phyloP scores from a whole-genome alignment of 1,140 invertebrate genomes.

The Drosophila novamexicana region DNA sequence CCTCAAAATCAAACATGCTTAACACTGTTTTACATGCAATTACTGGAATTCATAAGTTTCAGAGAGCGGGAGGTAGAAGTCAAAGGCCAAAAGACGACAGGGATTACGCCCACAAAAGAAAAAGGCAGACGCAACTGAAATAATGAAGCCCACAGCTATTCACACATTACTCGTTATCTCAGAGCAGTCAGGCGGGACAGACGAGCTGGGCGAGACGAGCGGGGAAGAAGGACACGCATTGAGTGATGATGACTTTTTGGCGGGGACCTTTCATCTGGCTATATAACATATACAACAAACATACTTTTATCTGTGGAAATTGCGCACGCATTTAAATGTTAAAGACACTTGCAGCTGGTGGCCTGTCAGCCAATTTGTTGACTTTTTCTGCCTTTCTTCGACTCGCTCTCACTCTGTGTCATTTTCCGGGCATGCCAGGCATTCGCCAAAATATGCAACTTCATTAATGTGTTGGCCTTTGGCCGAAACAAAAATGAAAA shows the following conservation, averaged over 20 bases:
- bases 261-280: conserved; percentile 1
- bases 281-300: neutral
- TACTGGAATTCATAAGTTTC: conserved; percentile 7
- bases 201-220: neutral
- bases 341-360: conserved; percentile 6
- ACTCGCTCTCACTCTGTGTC: neutral
- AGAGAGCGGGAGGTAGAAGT: neutral
- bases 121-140: conserved; percentile 2
- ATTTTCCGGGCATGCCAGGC: neutral
- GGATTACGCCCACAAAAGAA: conserved; percentile 6
- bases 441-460: conserved; percentile 57
- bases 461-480: conserved; percentile 53
- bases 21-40: conserved; percentile 1
- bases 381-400: neutral
- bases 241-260: conserved; percentile 43
- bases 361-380: conserved; percentile 23
- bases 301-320: conserved; percentile 19
- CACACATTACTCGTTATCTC: conserved; percentile 22
- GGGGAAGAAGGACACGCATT: conserved; percentile 11
- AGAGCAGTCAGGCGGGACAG: neutral
- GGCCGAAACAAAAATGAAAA: conserved; percentile 55
- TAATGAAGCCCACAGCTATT: conserved; percentile 2
- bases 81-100: neutral
- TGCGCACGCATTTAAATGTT: conserved; percentile 33
- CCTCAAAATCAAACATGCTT: neutral